Evolutionary conservation across 1,140 invertebrate species (phyloP).

Genomic region (Drosophila jambulina): DNA sequence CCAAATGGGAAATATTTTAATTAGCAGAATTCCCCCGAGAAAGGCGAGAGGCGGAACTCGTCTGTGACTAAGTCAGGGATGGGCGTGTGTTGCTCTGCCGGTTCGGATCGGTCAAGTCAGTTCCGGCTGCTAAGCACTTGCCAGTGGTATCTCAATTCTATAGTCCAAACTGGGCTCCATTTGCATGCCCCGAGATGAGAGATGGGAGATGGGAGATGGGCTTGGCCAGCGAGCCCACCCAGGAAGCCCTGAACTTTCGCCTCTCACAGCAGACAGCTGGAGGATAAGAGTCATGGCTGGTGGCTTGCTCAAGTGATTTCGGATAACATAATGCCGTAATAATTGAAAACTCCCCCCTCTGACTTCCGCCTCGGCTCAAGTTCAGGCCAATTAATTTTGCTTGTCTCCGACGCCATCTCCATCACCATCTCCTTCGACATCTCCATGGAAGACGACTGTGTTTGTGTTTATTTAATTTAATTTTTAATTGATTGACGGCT

Average conservation of each 20-base stretch:
- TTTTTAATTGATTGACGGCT: slow-evolving; percentile 80
- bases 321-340: slow-evolving; percentile 37
- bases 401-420: slow-evolving; percentile 49
- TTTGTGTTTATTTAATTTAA: slow-evolving; percentile 52
- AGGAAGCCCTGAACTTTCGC: slow-evolving; percentile 63
- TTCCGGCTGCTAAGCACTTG: slow-evolving; percentile 70
- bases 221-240: slow-evolving; percentile 8
- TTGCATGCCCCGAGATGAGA: slow-evolving; percentile 12
- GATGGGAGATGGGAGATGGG: neutral
- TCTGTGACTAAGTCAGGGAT: slow-evolving; percentile 47
- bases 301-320: slow-evolving; percentile 21
- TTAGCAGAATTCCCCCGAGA: slow-evolving; percentile 37
- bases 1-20: slow-evolving; percentile 33
- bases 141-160: slow-evolving; percentile 25
- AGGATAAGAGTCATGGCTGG: slow-evolving; percentile 37
- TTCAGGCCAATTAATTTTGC: slow-evolving; percentile 74
- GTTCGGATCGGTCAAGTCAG: slow-evolving; percentile 38
- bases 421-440: slow-evolving; percentile 15
- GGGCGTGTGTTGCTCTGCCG: slow-evolving; percentile 51
- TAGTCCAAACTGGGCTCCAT: slow-evolving; percentile 20
- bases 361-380: slow-evolving; percentile 56
- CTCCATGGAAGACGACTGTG: slow-evolving; percentile 9
- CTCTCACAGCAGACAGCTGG: slow-evolving; percentile 25
- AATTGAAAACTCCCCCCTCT: slow-evolving; percentile 35
- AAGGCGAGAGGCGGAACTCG: slow-evolving; percentile 19